Base-by-base conservation (phyloP, 2,888 invertebrate genomes). In the Cecidostiba fungosa region DNA sequence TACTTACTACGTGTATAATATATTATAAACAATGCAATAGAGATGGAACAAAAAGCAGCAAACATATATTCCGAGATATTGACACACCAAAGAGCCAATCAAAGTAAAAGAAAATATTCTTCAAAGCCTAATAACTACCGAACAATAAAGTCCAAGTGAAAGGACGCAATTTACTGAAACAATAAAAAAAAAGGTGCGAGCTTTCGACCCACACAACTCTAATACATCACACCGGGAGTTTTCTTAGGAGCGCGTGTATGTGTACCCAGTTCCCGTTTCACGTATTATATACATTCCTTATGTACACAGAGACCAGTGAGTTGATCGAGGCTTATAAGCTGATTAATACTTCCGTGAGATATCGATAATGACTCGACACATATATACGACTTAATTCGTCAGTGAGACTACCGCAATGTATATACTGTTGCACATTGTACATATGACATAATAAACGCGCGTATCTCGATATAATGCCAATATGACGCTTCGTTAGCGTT, bases 281-380 rank as follows among this genome's bases (percentile, higher is more conserved):
- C n/a, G 59, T 6, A n/a, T 1, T 43, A 14, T 36, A 36, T 36
- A 39, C 50, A n/a, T 54, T 19, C n/a, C n/a, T 54, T 54, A n/a
- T 62, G 6, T n/a, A 59, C 6, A 23, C 10, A 23, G 16, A 23
- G 6, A n/a, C n/a, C 5, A 3, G 6, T 26, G 10, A 19, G 5
- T 54, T 1, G 23, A 29, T 29, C 14, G 26, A 26, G 6, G 66
- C 26, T 66, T 66, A 29, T 14, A 66, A 26, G 66, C 29, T 26
- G 66, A 66, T 66, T 66, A 66, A 66, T 66, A 16, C 29, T 66
- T 26, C 29, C 29, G 29, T 29, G 66, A 62, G n/a, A 62, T 62
- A 62, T 62, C 12, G 23, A 62, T 62, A 26, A 62, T 62, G 62
- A 62, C 23, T 62, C 62, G 62, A 12, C 62, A 23, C 50, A 6